Conservation (phyloP, 1,140 invertebrate species). For the Dendroctonus ponderosae region DNA sequence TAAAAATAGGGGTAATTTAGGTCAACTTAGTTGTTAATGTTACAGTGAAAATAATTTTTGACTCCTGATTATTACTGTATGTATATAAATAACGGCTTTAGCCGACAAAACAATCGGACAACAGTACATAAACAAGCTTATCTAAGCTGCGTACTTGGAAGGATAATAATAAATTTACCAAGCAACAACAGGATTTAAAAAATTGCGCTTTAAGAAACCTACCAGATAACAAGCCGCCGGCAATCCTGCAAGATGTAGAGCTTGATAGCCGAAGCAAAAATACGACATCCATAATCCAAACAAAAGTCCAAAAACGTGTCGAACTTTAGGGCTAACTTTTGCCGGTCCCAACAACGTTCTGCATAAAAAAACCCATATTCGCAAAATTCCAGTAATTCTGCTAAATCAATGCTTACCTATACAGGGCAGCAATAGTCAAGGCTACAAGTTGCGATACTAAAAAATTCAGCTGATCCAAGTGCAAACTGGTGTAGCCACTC, state of each 20-base stretch:
- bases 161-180: too few species aligned
- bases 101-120: too few species aligned
- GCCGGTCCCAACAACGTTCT: slow-evolving; percentile 64
- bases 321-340: slow-evolving; percentile 62
- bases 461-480: slow-evolving; percentile 73
- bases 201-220: too few species aligned
- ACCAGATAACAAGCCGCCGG: slow-evolving; percentile 65
- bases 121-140: too few species aligned
- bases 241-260: slow-evolving; percentile 72
- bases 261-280: slow-evolving; percentile 86
- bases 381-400: slow-evolving; percentile 4
- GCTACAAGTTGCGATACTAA: slow-evolving; percentile 77
- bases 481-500: slow-evolving; percentile 57
- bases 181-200: not conserved
- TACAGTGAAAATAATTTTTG: too few species aligned
- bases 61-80: too few species aligned
- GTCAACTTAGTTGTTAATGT: too few species aligned
- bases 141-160: too few species aligned
- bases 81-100: too few species aligned
- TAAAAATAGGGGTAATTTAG: not conserved
- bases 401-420: slow-evolving; percentile 53
- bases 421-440: slow-evolving; percentile 69
- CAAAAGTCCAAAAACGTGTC: slow-evolving; percentile 73
- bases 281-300: slow-evolving; percentile 76
- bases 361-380: not conserved